Percentiles rank a stretch among this genome's conserved stretches.
phyloP scores from a whole-genome alignment of 2,113 vertebrate genomes.

The Euleptes europaea region DNA sequence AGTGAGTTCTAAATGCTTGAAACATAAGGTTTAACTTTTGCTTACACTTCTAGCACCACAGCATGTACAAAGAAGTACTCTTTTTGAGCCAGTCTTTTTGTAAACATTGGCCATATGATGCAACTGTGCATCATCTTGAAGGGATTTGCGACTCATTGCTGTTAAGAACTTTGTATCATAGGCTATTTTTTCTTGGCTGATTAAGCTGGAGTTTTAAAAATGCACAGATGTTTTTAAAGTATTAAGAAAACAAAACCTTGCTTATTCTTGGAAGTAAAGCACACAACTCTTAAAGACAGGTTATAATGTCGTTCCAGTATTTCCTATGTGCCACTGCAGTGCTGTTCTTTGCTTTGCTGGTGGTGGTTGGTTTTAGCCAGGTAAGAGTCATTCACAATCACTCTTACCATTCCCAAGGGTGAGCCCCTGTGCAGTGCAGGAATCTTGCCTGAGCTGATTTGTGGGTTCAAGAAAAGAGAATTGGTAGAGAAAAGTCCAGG shows the following conservation, averaged over 20 bases:
- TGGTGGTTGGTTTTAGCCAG: background rate
- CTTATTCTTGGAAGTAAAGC: background rate
- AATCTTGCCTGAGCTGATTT: background rate
- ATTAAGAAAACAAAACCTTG: background rate
- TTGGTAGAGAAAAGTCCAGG: background rate
- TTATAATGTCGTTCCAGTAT: too few species aligned
- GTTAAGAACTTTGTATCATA: background rate
- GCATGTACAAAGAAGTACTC: background rate
- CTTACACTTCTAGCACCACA: background rate
- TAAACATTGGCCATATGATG: slow-evolving; percentile 7
- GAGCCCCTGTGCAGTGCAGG: background rate
- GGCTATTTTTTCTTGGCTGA: background rate
- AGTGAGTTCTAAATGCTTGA: background rate
- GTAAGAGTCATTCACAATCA: background rate
- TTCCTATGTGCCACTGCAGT: background rate
- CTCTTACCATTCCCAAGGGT: background rate
- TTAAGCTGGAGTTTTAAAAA: background rate
- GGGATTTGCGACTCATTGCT: background rate
- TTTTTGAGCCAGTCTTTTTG: background rate
- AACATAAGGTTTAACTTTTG: background rate
- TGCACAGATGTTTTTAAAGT: background rate
- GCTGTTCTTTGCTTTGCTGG: background rate
- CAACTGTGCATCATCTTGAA: background rate
- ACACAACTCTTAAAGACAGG: background rate
- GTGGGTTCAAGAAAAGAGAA: background rate